phyloP scores from a whole-genome alignment of 2,797 vertebrate genomes.

The Aeoliscus strigatus region DNA sequence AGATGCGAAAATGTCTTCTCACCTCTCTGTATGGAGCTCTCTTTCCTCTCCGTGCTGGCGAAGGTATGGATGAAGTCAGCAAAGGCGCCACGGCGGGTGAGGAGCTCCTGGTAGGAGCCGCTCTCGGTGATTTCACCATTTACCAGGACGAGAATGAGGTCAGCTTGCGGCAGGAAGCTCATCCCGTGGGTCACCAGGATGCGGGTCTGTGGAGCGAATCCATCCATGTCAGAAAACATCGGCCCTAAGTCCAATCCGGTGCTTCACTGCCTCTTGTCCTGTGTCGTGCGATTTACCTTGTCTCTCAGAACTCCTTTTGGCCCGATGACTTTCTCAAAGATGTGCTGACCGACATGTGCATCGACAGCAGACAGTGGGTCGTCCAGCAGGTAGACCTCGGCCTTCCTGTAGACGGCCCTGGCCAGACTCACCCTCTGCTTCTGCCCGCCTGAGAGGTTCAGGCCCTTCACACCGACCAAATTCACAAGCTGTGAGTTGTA shows the following conservation, averaged over 20 bases:
- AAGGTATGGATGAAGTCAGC: constrained; percentile 93
- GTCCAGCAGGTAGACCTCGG: constrained; percentile 88
- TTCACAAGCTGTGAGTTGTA: no score
- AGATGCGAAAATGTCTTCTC: no score
- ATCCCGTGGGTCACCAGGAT: constrained; percentile 92
- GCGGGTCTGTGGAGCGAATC: constrained; percentile 86
- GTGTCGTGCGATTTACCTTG: constrained; percentile 88
- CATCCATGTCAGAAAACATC: no score
- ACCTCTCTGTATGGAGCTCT: no score
- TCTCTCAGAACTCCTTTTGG: constrained; percentile 84
- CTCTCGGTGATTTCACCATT: constrained; percentile 87
- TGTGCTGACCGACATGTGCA: constrained; percentile 92
- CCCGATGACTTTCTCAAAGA: constrained; percentile 93
- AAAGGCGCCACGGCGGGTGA: constrained; percentile 84
- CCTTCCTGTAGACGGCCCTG: constrained; percentile 85
- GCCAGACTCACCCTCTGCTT: constrained; percentile 92
- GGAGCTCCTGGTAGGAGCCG: constrained; percentile 88
- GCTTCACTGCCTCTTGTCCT: no score
- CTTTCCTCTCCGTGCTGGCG: constrained; percentile 76
- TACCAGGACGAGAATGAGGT: constrained; percentile 87
- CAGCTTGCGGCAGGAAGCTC: constrained; percentile 91
- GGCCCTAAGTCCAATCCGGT: no score
- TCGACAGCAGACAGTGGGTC: constrained; percentile 96
- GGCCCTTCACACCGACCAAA: constrained; percentile 80
- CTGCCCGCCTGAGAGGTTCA: constrained; percentile 96